Evolutionary conservation across 2,113 vertebrate genomes (phyloP), one percentile per base, ranked within the genome.

Genomic region (Esox niger): DNA sequence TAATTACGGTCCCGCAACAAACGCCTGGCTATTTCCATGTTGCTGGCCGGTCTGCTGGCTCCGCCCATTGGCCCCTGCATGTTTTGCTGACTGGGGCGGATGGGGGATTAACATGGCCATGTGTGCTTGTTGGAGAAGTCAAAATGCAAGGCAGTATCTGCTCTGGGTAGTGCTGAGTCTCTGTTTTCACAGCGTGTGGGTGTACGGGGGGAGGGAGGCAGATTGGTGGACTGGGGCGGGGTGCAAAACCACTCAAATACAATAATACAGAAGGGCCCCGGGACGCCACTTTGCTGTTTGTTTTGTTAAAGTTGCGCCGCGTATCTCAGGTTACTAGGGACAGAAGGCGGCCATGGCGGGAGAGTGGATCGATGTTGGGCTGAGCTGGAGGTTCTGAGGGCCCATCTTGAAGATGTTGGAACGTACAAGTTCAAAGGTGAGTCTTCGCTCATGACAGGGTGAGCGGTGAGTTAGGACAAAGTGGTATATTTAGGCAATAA

Each of bases 101-200:
- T 35, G 33, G 25, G 25, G 32, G 59, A 60, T 27, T 30, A 69
- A 47, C 29, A 23, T 32, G 64, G 31, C 17, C 3, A 20, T 33
- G 30, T 57, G 23, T 59, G 55, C 21, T 7, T 68, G 3, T 31
- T 17, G 9, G 27, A 7, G 5, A 21, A 64, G 73, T 82, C 74
- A 68, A 66, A 74, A 68, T 35, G 38, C 69, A 68, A 79, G 75
- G 73, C 62, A 66, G 79, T 74, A 62, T 73, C 70, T 73, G 74
- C 1, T 30, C 71, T 71, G 33, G 25, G 59, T 54, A 80, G 43
- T 74, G 82, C 83, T 84, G 83, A 87, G 68, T 84, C 82, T 65
- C 69, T 69, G 80, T 73, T 83, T 88, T 73, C 29, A 64, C 69
- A 76, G 71, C 75, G n/a, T n/a, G n/a, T n/a, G n/a, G n/a, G n/a